A percentile compares a stretch with the other conserved stretches of the same genome.
Conservation (phyloP, 2,113 vertebrate species). For the Mormyrus lacerda region DNA sequence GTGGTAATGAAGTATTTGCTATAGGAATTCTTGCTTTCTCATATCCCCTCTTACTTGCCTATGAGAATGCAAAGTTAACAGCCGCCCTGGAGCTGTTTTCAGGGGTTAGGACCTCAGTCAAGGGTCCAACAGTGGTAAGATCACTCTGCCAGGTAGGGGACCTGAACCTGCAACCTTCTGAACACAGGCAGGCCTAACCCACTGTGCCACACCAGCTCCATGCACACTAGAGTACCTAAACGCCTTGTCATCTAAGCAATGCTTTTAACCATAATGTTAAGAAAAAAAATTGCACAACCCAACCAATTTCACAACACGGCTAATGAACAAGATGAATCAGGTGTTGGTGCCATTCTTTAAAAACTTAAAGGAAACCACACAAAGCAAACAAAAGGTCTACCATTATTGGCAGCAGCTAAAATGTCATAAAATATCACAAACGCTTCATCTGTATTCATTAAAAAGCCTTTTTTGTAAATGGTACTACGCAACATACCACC, state of each 20-base stretch:
- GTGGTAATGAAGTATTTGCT: background rate
- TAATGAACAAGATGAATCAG: background rate
- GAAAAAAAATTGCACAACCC: background rate
- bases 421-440: background rate
- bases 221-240: background rate
- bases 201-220: background rate
- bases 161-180: background rate
- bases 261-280: background rate
- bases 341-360: background rate
- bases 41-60: background rate
- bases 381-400: background rate
- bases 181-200: background rate
- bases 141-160: background rate
- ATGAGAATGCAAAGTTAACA: background rate
- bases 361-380: background rate
- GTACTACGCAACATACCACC: background rate
- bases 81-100: background rate
- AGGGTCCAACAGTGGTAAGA: background rate
- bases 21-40: background rate
- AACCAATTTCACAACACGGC: background rate
- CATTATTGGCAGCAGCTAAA: background rate
- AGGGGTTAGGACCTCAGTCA: background rate
- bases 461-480: background rate
- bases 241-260: background rate
- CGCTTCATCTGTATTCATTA: background rate